Evolutionary conservation across 2,797 vertebrate genomes (phyloP), one percentile per base, ranked within the genome.

Genomic region (Coregonus sp.): DNA sequence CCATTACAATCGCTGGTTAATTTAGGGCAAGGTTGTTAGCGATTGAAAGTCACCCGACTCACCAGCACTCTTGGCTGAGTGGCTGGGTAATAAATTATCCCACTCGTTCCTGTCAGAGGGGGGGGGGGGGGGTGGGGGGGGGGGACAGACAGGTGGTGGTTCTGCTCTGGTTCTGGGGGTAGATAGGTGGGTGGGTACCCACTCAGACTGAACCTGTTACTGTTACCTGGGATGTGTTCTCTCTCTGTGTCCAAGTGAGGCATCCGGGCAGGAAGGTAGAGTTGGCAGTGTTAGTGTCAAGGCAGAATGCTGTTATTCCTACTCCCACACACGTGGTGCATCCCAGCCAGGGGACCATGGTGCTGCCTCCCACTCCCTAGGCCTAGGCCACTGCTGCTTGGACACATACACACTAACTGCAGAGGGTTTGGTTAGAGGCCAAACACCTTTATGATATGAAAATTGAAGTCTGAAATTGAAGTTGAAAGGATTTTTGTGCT

Each of bases 21-120:
- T 86, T 84, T 84, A 81, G 86, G 84, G 84, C 88, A 88, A 89
- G 88, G 86, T 88, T 80, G 85, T 78, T 18, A 59, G 59, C 76
- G 74, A 80, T 61, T 82, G 83, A 88, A 87, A 88, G 85, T 86
- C 86, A 85, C 80, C 82, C 40, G 75, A 77, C 70, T 74, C 79
- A 74, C 75, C 68, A 73, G 81, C 73, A 78, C 82, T 85, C 82
- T 83, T 84, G 84, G 82, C 79, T 59, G 81, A 81, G 75, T 79
- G 76, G 71, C 72, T 74, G 37, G 70, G 77, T 86, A 84, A 86
- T 86, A 84, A 84, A 89, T 86, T 83, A 86, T 77, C 78, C 75
- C 67, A 18, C 35, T 40, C 70, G 25, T 51, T 65, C 75, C 66
- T 56, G 67, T 61, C 78, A 68, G 65, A 69, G 54, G 51, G 54